Evolutionary conservation across 2,113 vertebrate species (phyloP).

Genomic region (Physeter macrocephalus): DNA sequence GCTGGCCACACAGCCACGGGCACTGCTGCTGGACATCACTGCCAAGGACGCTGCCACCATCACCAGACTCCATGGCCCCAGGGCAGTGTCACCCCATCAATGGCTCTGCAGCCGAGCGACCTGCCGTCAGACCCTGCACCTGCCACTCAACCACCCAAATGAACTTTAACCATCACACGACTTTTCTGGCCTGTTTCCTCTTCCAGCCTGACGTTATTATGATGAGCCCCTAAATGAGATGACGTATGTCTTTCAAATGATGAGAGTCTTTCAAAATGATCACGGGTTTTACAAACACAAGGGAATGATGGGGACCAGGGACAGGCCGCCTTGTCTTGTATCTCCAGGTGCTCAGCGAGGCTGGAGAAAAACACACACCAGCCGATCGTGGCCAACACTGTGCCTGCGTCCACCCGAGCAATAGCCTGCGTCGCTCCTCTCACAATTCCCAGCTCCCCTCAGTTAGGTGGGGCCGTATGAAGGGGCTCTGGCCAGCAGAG

Average conservation of each 20-base stretch:
- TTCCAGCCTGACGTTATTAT: fast-evolving
- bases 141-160: not conserved
- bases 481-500: fast-evolving
- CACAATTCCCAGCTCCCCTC: not conserved
- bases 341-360: not conserved
- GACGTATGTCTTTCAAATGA: too few species aligned
- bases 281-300: fast-evolving
- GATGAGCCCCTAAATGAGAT: fast-evolving
- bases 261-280: not conserved
- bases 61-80: fast-evolving
- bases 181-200: not conserved
- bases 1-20: not conserved
- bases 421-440: fast-evolving
- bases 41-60: not conserved
- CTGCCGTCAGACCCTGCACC: fast-evolving
- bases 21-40: too few species aligned
- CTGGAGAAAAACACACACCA: not conserved
- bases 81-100: fast-evolving
- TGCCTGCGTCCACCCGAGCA: not conserved
- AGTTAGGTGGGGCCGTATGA: not conserved
- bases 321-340: fast-evolving
- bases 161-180: fast-evolving
- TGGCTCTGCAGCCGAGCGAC: not conserved
- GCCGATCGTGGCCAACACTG: fast-evolving
- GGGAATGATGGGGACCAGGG: fast-evolving